Evolutionary conservation across 2,888 invertebrate species (phyloP), one percentile per base, ranked within the genome.

Genomic region (Pecten maximus): DNA sequence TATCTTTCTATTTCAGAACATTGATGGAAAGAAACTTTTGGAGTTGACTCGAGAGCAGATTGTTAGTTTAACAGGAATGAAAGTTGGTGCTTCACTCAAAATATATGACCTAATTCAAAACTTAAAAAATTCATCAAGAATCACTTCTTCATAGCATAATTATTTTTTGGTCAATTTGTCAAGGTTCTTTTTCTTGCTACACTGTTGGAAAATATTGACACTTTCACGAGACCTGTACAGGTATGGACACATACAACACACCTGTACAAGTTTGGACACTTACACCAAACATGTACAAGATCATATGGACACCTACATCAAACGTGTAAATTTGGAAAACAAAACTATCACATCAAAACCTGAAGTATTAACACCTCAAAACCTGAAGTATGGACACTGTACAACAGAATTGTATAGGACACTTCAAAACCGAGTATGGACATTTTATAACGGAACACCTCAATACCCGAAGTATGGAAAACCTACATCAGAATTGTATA

Each of bases 1-100:
- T 93, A 92, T 94, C 94, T 87, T 86, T 44, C 44, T 40, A 95
- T 97, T 97, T 39, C 97, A 98, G 97, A 98, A 98, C 96, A 98
- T 99, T 93, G 98, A 98, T 94, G 99, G 99, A 0, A 98, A 98
- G 92, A 98, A 97, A 96, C 97, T 99, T 96, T 97, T 99, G 92
- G 97, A 98, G 93, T 97, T 99, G 91, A 98, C 98, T 89, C 98
- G 99, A 97, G 99, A 99, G 96, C 98, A 99, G 97, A 98, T 99
- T 93, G 98, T 99, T 94, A 98, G 98, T 95, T 97, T 99, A 93
- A 98, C 99, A 40, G 98, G 98, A 94, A 99, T 98, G 98, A 99
- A 99, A 97, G 99, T 99, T 91, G 99, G 99, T 0, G 99, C 99
- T 12, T 98, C 99, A 35, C 97, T 99, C 92, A 99, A 99, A 97